phyloP scores from a whole-genome alignment of 2,797 vertebrate genomes.

The Dicrostonyx torquatus region DNA sequence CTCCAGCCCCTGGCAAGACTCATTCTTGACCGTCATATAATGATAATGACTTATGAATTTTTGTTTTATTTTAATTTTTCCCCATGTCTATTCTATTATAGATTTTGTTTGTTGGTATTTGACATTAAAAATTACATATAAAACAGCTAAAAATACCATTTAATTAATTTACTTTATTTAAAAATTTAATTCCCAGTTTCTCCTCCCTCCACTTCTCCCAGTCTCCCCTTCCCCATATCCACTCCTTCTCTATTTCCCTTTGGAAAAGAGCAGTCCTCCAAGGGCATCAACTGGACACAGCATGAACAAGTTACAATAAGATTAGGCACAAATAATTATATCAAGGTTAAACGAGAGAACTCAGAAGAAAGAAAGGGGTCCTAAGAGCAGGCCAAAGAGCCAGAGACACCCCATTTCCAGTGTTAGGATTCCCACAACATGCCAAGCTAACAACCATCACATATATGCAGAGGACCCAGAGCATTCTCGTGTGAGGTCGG shows the following conservation, averaged over 20 bases:
- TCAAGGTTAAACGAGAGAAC: neutral
- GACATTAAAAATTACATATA: conserved; percentile 1
- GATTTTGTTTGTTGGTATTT: neutral
- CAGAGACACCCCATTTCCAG: neutral
- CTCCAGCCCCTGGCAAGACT: neutral
- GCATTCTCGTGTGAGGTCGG: rapidly evolving
- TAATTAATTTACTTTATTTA: neutral
- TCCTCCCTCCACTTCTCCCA: neutral
- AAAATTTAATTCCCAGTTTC: neutral
- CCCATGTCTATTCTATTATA: neutral
- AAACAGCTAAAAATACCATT: neutral
- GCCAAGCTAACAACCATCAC: neutral
- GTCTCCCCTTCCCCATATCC: too few species aligned
- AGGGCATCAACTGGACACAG: neutral
- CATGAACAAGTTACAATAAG: neutral
- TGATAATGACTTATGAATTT: neutral
- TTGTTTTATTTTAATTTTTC: neutral
- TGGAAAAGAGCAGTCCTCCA: too few species aligned
- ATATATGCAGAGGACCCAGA: neutral
- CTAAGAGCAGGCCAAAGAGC: too few species aligned
- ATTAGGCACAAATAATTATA: neutral
- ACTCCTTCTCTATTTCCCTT: too few species aligned
- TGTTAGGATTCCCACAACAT: neutral
- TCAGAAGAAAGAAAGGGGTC: neutral
- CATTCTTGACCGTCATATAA: neutral